phyloP scores from a whole-genome alignment of 2,797 vertebrate species.

The Anguilla marmorata region DNA sequence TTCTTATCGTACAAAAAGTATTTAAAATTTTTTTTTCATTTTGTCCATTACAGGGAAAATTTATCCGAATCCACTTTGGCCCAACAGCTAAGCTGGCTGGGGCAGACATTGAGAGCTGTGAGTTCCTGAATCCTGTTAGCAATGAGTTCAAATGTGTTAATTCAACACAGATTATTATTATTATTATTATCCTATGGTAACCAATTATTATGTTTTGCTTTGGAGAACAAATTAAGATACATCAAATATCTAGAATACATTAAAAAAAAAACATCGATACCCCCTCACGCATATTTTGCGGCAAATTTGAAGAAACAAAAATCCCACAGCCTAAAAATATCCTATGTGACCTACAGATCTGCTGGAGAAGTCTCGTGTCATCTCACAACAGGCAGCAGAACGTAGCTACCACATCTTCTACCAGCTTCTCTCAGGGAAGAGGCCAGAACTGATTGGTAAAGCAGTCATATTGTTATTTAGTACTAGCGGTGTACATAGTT shows the following conservation, averaged over 20 bases:
- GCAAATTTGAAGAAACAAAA: background rate
- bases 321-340: background rate
- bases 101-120: constrained; percentile 71
- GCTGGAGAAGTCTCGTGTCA: constrained; percentile 69
- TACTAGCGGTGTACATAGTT: background rate
- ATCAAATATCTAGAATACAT: background rate
- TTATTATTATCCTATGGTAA: background rate
- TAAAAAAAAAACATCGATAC: background rate
- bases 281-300: background rate
- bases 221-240: background rate
- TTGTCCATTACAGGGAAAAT: constrained; percentile 69
- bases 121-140: constrained; percentile 47
- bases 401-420: constrained; percentile 73
- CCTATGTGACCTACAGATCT: constrained; percentile 55
- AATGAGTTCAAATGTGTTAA: background rate
- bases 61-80: constrained; percentile 75
- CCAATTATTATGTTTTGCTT: background rate
- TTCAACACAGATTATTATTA: background rate
- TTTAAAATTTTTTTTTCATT: constrained; percentile 20
- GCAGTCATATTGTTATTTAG: background rate
- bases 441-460: constrained; percentile 64
- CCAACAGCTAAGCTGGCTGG: constrained; percentile 70
- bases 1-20: background rate
- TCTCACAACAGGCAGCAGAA: constrained; percentile 70
- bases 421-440: constrained; percentile 72